Evolutionary conservation across 2,113 vertebrate species (phyloP).

Genomic region (Entomyzon cyanotis): DNA sequence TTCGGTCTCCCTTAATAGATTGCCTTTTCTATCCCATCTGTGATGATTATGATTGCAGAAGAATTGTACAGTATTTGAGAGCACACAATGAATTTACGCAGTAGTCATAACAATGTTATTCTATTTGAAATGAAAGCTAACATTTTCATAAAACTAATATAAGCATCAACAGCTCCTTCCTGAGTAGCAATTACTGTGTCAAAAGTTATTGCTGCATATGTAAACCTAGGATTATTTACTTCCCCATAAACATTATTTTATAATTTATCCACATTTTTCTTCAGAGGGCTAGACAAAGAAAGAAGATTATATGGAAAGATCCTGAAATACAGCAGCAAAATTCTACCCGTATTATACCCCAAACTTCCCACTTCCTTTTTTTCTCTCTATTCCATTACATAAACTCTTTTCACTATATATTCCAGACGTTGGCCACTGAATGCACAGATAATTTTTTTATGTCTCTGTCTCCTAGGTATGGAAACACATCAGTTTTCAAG

Average conservation of each 20-base stretch:
- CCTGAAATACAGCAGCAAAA: neutral
- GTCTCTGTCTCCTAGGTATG: neutral
- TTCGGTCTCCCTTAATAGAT: neutral
- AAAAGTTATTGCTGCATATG: neutral
- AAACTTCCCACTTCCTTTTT: neutral
- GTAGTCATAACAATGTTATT: neutral
- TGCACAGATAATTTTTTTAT: neutral
- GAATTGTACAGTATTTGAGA: neutral
- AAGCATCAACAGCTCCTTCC: constrained; percentile 15
- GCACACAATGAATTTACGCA: neutral
- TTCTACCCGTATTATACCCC: neutral
- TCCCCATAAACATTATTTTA: neutral
- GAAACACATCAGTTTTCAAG: neutral
- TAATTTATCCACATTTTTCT: neutral
- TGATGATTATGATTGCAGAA: neutral
- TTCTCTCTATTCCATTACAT: neutral
- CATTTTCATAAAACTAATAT: constrained; percentile 23
- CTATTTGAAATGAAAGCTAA: constrained; percentile 19
- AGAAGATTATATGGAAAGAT: neutral
- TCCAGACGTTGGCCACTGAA: neutral
- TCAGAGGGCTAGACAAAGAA: neutral
- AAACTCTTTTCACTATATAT: neutral
- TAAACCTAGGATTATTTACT: constrained; percentile 42
- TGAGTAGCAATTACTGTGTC: constrained; percentile 23
- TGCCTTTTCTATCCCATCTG: neutral